phyloP scores from a whole-genome alignment of 2,797 vertebrate species.

The Enteromius viviparus region DNA sequence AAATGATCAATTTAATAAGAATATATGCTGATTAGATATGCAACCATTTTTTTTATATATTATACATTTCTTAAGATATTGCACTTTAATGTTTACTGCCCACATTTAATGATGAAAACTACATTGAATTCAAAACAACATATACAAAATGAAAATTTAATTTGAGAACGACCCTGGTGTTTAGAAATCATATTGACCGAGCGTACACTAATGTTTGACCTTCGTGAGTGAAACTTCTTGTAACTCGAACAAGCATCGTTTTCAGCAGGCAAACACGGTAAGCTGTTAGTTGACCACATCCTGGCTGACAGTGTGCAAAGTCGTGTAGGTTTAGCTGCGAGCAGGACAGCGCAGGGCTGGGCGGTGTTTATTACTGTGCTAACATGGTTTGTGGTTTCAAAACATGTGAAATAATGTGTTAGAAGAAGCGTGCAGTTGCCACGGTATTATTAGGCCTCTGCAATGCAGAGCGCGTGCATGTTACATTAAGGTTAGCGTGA shows the following conservation, averaged over 20 bases:
- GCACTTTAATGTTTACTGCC: background rate
- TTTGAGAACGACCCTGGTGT: background rate
- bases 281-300: conserved; percentile 45
- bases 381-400: conserved; percentile 47
- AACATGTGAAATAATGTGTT: conserved; percentile 41
- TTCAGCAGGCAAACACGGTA: conserved; percentile 6
- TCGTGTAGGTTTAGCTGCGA: conserved; percentile 36
- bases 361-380: conserved; percentile 55
- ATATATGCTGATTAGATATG: background rate
- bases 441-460: conserved; percentile 27
- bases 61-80: background rate
- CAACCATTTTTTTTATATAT: background rate
- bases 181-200: background rate
- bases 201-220: background rate
- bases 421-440: conserved; percentile 40
- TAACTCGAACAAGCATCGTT: conserved; percentile 1
- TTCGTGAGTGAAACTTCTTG: conserved; percentile 6
- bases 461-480: conserved; percentile 37
- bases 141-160: background rate
- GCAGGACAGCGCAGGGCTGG: conserved; percentile 45
- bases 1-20: background rate
- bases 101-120: background rate
- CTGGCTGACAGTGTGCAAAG: conserved; percentile 48
- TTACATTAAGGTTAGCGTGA: conserved; percentile 52
- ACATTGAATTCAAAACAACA: background rate